These are phyloP conservation scores for Nipponacmea schrenckii DNA, from an alignment of 2,888 invertebrate genomes.

Conservation along the genomic window DNA sequence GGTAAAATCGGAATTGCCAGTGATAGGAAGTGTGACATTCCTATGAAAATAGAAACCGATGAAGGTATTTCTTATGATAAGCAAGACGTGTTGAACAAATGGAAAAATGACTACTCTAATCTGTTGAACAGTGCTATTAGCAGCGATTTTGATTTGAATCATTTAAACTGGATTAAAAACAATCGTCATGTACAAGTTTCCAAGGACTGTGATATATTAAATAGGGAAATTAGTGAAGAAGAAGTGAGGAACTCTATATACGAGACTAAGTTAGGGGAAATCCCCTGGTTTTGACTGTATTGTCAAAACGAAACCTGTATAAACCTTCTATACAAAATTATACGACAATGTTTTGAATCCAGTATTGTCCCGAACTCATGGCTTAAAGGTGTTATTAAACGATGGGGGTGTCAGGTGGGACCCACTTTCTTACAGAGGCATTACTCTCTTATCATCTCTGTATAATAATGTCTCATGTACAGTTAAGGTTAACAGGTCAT, in stretches of 20 bases:
- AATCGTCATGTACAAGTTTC: no score
- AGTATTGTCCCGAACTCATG: no score
- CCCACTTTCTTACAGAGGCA: not conserved
- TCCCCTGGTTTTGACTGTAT: not conserved
- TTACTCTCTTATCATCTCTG: not conserved
- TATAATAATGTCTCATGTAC: no score
- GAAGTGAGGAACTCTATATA: no score
- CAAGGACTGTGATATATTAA: not conserved
- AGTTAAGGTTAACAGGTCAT: no score
- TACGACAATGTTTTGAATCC: no score
- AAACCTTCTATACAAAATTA: no score
- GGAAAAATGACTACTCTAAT: not conserved
- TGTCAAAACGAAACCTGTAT: not conserved
- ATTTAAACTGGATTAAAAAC: not conserved
- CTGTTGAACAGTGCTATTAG: not conserved
- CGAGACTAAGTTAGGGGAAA: not conserved
- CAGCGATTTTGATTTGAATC: not conserved
- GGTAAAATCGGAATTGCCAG: not conserved
- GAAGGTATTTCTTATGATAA: not conserved
- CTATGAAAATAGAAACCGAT: not conserved
- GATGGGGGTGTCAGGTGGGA: not conserved
- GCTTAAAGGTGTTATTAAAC: not conserved
- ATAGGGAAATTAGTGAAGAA: not conserved
- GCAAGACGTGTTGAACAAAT: not conserved
- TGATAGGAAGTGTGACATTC: not conserved